These are phyloP conservation scores for Apaloderma vittatum DNA, from an alignment of 2,113 vertebrate species.

Conservation along the genomic window DNA sequence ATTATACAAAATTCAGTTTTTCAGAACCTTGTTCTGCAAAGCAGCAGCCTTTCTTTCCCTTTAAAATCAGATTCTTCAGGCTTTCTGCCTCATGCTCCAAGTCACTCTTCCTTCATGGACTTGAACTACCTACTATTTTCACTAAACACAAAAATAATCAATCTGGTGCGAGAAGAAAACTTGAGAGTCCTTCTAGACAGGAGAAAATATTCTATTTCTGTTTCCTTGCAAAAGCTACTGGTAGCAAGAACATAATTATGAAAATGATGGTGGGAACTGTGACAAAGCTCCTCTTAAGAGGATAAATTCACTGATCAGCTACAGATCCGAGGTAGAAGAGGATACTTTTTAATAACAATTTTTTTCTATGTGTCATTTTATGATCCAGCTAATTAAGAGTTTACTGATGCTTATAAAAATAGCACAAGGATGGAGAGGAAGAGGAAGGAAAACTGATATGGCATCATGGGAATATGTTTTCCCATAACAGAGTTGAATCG, in stretches of 20 bases:
- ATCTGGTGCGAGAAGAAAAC: background rate
- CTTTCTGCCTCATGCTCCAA: background rate
- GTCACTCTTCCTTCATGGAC: background rate
- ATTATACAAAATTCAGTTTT: background rate
- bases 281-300: background rate
- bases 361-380: background rate
- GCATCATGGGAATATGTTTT: background rate
- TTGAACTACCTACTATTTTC: background rate
- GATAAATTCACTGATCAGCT: background rate
- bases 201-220: background rate
- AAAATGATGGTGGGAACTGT: background rate
- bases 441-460: background rate
- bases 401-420: background rate
- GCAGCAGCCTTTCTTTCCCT: background rate
- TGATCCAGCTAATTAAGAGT: background rate
- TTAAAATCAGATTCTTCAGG: background rate
- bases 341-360: background rate
- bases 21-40: background rate
- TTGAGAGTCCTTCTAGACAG: background rate
- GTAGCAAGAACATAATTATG: background rate
- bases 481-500: background rate
- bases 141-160: background rate
- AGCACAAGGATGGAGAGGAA: background rate
- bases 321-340: background rate
- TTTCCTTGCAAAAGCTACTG: background rate